These are phyloP conservation scores for Leptothorax acervorum DNA, from an alignment of 2,888 invertebrate genomes.

Conservation along the genomic window DNA sequence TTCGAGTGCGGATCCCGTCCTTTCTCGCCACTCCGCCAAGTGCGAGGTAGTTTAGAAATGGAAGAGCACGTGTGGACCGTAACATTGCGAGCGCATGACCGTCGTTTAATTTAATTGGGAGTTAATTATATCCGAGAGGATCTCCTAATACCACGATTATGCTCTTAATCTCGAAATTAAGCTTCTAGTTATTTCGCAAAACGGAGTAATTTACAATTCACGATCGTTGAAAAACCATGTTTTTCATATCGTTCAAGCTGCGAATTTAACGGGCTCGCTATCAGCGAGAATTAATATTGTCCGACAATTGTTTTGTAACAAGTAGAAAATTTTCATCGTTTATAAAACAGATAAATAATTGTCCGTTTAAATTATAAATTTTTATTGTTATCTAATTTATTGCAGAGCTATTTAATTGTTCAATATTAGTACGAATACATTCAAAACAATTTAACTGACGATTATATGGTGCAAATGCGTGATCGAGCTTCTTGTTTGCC, in stretches of 20 bases:
- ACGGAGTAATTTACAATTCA: neutral
- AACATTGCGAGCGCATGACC: neutral
- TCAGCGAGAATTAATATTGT: neutral
- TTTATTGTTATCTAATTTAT: neutral
- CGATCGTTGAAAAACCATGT: neutral
- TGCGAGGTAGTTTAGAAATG: slow-evolving; percentile 26
- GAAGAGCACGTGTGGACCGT: slow-evolving; percentile 13
- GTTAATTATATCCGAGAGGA: slow-evolving; percentile 12
- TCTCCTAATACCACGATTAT: neutral
- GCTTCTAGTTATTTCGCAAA: neutral
- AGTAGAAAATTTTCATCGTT: neutral
- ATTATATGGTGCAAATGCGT: neutral
- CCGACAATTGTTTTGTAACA: neutral
- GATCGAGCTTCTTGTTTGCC: neutral
- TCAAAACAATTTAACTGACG: neutral
- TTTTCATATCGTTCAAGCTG: neutral
- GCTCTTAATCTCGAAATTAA: slow-evolving; percentile 11
- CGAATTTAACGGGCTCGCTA: neutral
- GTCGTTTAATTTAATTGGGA: slow-evolving; percentile 38
- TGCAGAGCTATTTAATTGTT: neutral
- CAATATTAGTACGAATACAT: neutral
- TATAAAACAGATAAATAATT: neutral
- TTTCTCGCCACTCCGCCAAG: neutral
- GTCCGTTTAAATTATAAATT: neutral
- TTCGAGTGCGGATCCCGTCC: slow-evolving; percentile 5